phyloP scores from a whole-genome alignment of 2,888 invertebrate species.

The Hydrotaea diabolus region DNA sequence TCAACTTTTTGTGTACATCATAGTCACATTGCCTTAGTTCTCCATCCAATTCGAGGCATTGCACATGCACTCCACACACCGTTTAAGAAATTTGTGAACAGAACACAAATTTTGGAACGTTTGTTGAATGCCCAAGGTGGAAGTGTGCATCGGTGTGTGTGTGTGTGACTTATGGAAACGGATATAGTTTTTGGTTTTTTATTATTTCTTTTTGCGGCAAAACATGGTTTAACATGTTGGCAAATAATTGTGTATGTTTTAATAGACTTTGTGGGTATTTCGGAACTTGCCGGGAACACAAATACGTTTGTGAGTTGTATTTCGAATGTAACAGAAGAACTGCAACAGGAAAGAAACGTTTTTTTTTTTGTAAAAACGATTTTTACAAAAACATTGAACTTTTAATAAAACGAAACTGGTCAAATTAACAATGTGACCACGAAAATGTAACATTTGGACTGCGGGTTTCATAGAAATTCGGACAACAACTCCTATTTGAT shows the following conservation, averaged over 20 bases:
- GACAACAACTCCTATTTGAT: too few relatives aligned
- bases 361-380: conserved; percentile 3
- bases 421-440: too few relatives aligned
- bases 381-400: conserved; percentile 11
- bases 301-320: not conserved
- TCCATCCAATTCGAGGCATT: conserved; percentile 1
- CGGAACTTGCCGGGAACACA: conserved; percentile 29
- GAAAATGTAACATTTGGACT: too few relatives aligned
- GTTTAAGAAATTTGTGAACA: conserved; percentile 23
- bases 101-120: conserved; percentile 10
- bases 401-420: not conserved
- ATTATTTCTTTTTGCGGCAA: conserved; percentile 55
- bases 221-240: conserved; percentile 55
- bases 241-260: conserved; percentile 54
- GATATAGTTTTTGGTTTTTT: not conserved
- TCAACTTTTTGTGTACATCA: not conserved
- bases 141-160: not conserved
- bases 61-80: too few relatives aligned
- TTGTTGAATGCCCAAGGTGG: not conserved
- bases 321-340: not conserved
- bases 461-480: too few relatives aligned
- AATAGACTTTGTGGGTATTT: conserved; percentile 59
- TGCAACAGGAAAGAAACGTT: not conserved
- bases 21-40: not conserved
- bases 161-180: conserved; percentile 21